Conservation (phyloP, 1,140 invertebrate genomes). For the Drosophila miranda region DNA sequence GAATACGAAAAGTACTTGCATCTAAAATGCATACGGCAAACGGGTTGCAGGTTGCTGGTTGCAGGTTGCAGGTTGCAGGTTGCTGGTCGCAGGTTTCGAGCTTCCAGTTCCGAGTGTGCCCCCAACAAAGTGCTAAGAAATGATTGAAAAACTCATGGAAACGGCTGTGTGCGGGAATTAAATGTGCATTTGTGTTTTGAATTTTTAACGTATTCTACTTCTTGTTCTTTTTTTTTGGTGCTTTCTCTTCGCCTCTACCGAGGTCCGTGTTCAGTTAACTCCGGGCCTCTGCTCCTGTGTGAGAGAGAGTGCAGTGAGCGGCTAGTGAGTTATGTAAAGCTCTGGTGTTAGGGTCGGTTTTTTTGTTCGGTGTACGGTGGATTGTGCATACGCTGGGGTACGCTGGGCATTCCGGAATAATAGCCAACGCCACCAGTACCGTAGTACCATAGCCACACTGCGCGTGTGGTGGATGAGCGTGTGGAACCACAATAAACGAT, state of each 20-base stretch:
- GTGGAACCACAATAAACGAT: constrained; percentile 40
- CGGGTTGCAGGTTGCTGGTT: no score
- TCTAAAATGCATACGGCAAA: no score
- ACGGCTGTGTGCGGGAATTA: constrained; percentile 14
- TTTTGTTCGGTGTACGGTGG: constrained; percentile 26
- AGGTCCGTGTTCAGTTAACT: constrained; percentile 7
- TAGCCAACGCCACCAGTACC: constrained; percentile 18
- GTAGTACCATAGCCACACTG: no score
- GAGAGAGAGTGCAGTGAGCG: constrained; percentile 39
- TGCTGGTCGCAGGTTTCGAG: no score
- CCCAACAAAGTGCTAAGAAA: constrained; percentile 27
- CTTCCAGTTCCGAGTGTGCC: constrained; percentile 5
- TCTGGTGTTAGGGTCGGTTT: constrained; percentile 25
- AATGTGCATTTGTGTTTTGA: constrained; percentile 53
- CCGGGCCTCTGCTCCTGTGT: constrained; percentile 34
- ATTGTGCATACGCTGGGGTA: no score
- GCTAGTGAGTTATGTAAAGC: constrained; percentile 71
- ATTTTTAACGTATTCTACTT: constrained; percentile 43
- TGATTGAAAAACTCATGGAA: constrained; percentile 48
- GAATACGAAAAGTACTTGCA: constrained; percentile 14
- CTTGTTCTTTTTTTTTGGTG: constrained; percentile 23
- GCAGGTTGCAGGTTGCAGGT: no score
- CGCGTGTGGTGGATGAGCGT: constrained; percentile 23
- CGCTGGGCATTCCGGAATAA: background rate
- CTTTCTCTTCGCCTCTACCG: background rate